Conservation (phyloP, 2,113 vertebrate species). For the Salvelinus sp. region DNA sequence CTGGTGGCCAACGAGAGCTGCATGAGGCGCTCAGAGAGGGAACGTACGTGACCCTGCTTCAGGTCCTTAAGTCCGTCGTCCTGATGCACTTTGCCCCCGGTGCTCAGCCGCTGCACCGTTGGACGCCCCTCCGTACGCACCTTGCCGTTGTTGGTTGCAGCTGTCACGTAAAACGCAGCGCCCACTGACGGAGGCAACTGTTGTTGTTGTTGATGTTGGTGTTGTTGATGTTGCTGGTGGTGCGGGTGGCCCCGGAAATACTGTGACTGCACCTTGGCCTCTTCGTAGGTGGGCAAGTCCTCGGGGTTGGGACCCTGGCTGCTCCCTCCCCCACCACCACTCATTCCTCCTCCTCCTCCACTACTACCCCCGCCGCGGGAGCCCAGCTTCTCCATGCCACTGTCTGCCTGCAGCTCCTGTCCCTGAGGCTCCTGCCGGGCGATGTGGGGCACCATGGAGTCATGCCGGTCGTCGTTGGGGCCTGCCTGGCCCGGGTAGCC, state of each 20-base stretch:
- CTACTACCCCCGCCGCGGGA: constrained; percentile 66
- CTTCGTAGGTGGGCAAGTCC: constrained; percentile 95
- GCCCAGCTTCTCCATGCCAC: constrained; percentile 89
- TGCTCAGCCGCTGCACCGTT: constrained; percentile 86
- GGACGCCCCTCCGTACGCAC: constrained; percentile 93
- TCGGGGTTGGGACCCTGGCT: constrained; percentile 78
- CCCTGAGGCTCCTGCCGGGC: constrained; percentile 98
- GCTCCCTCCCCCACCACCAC: constrained; percentile 78
- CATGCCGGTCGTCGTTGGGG: constrained; percentile 78
- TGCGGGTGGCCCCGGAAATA: constrained; percentile 88
- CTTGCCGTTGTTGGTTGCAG: constrained; percentile 84
- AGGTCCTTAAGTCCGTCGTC: constrained; percentile 97
- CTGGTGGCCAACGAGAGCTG: constrained; percentile 95
- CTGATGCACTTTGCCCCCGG: constrained; percentile 88
- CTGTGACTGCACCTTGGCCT: constrained; percentile 98
- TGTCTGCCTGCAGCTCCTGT: constrained; percentile 96
- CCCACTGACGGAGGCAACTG: constrained; percentile 77
- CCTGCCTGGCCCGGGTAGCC: constrained; percentile 65
- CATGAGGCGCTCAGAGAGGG: constrained; percentile 95
- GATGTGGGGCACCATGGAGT: constrained; percentile 85
- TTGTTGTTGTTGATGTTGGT: constrained; percentile 66
- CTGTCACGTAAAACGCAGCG: constrained; percentile 91
- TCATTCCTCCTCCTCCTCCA: constrained; percentile 71
- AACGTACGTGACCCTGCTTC: constrained; percentile 97
- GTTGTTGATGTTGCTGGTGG: constrained; percentile 67